A percentile compares a stretch with the other conserved stretches of the same genome.
phyloP scores from a whole-genome alignment of 2,113 vertebrate species.

The Sapayoa aenigma region DNA sequence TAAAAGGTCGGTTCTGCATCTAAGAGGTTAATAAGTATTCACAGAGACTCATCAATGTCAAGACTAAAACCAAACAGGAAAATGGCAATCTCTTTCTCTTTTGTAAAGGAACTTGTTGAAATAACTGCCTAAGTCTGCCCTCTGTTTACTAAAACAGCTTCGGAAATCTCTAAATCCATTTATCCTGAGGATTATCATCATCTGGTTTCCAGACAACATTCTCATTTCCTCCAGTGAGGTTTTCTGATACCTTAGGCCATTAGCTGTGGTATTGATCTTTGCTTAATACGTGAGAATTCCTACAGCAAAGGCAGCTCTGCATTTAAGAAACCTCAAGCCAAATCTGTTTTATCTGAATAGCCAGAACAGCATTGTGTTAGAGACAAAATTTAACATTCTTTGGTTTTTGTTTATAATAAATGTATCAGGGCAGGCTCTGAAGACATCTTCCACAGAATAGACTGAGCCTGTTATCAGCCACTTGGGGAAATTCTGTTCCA shows the following conservation, averaged over 20 bases:
- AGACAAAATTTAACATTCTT: conserved; percentile 38
- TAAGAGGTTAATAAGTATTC: conserved; percentile 55
- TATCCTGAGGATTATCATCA: conserved; percentile 66
- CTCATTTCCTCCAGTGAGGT: conserved; percentile 65
- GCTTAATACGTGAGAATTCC: conserved; percentile 58
- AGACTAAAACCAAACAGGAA: conserved; percentile 60
- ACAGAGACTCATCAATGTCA: conserved; percentile 3
- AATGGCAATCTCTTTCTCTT: conserved; percentile 54
- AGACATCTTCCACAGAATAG: not conserved
- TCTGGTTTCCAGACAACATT: conserved; percentile 71
- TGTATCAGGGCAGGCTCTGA: not conserved
- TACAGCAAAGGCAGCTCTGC: conserved; percentile 44
- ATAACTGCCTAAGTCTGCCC: conserved; percentile 58
- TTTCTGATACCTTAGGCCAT: conserved; percentile 69
- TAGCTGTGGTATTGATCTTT: conserved; percentile 71
- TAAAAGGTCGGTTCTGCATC: not conserved
- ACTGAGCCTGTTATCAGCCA: conserved; percentile 9
- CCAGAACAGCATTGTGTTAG: conserved; percentile 22
- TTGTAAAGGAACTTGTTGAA: conserved; percentile 64
- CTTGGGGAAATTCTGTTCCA: conserved; percentile 7
- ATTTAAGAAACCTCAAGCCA: not conserved
- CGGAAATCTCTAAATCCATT: conserved; percentile 70
- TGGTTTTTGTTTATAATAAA: conserved; percentile 46
- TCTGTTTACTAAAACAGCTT: conserved; percentile 67
- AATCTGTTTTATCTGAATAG: conserved; percentile 55